Evolutionary conservation across 2,797 vertebrate genomes (phyloP), one percentile per base, ranked within the genome.

Genomic region (Betta splendens): DNA sequence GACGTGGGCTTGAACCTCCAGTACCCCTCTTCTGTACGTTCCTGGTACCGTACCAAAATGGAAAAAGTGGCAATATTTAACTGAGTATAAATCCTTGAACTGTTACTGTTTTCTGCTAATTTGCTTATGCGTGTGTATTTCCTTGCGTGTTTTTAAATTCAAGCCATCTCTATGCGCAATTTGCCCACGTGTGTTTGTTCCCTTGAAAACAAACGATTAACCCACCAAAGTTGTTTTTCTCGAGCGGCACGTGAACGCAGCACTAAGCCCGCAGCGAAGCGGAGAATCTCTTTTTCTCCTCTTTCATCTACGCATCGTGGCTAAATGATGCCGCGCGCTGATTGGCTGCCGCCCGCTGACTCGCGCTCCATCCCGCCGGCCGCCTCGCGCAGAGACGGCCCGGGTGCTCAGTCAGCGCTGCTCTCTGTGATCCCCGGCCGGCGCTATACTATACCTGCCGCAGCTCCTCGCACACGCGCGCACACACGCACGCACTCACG

Each of bases 271-370:
- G 15, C 28, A 0, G n/a, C 53, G 57, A 67, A 15, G 32, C 63
- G 50, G 54, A 72, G 64, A 76, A 54, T 62, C 56, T 69, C 52
- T 25, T 43, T 44, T 55, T 43, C 61, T 55, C 50, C 28, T 74
- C 45, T 81, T 77, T 77, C 43, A 79, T 84, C 65, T 70, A 1
- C 63, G 67, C 71, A 44, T 83, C 29, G 29, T 31, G 29, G 67
- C 37, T 71, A 42, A 80, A 69, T 72, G 79, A 86, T 85, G 83
- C 83, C 71, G 69, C 42, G 31, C 72, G 69, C 85, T 90, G 88
- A 92, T 93, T 92, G 92, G 91, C 85, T 81, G 68, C 46, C 3
- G 60, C 36, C 37, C 44, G 60, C 66, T 78, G 79, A 71, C 75
- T 84, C 64, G 74, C 33, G 70, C 80, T 75, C 33, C 83, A 81